A percentile compares a stretch with the other conserved stretches of the same genome.
These are phyloP conservation scores for Acromyrmex echinatior DNA, from an alignment of 1,140 invertebrate genomes.

Conservation along the genomic window DNA sequence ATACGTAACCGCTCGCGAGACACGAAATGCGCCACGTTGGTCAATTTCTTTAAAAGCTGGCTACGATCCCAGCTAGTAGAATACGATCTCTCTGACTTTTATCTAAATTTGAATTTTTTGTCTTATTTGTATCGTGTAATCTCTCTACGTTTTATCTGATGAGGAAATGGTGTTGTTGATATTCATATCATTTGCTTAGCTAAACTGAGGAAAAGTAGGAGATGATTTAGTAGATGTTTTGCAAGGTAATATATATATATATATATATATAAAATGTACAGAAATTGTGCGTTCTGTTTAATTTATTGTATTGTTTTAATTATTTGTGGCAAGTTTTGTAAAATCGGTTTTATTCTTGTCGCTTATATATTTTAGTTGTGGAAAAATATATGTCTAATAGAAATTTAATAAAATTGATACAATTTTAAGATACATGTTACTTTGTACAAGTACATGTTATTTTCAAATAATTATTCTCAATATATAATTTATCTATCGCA, in stretches of 20 bases:
- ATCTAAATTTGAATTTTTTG: conserved; percentile 64
- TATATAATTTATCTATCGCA: too few relatives aligned
- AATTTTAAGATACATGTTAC: too few relatives aligned
- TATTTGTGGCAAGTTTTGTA: background rate
- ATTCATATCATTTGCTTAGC: conserved; percentile 3
- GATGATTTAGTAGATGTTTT: background rate
- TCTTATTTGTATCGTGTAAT: conserved; percentile 64
- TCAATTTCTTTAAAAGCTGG: conserved; percentile 76
- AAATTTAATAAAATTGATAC: background rate
- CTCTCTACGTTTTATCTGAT: conserved; percentile 7
- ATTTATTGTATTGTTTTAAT: background rate
- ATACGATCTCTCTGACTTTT: conserved; percentile 60
- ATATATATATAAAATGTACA: background rate
- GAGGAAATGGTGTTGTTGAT: background rate
- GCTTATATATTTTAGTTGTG: background rate
- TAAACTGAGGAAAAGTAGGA: background rate
- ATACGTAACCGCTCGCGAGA: conserved; percentile 13
- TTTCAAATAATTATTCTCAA: background rate
- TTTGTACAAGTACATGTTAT: background rate
- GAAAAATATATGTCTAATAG: background rate
- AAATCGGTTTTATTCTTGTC: background rate
- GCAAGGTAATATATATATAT: background rate
- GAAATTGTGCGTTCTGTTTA: background rate
- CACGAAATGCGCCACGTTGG: conserved; percentile 51
- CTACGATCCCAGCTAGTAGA: conserved; percentile 38